These are phyloP conservation scores for Drosophila meridionalis DNA, from an alignment of 2,888 invertebrate species.

Conservation along the genomic window DNA sequence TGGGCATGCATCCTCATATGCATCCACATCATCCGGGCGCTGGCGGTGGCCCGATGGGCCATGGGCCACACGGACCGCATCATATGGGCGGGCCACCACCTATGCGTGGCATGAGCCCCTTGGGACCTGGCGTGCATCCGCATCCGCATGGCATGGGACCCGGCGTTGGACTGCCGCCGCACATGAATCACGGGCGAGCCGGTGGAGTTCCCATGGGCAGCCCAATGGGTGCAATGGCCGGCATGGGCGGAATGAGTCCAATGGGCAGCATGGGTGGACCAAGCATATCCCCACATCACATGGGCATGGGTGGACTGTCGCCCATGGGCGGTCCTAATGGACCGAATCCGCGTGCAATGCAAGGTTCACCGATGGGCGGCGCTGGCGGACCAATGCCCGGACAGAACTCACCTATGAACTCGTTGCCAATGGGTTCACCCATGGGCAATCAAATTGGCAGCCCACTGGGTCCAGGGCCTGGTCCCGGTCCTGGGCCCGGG, in stretches of 20 bases:
- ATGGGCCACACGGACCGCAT: conserved; percentile 83
- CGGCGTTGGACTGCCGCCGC: conserved; percentile 83
- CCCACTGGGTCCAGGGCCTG: conserved; percentile 64
- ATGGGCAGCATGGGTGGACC: conserved; percentile 86
- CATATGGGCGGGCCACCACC: conserved; percentile 86
- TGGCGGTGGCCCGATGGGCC: conserved; percentile 86
- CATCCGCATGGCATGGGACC: conserved; percentile 79
- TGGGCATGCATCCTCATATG: conserved; percentile 88
- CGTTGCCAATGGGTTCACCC: conserved; percentile 89
- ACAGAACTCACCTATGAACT: conserved; percentile 88
- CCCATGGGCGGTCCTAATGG: conserved; percentile 86
- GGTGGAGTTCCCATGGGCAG: conserved; percentile 84
- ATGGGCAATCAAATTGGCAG: conserved; percentile 89
- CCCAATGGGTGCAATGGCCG: conserved; percentile 87
- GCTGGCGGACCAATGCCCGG: conserved; percentile 88
- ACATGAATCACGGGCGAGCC: conserved; percentile 83
- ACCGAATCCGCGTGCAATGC: conserved; percentile 88
- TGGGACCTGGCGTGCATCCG: conserved; percentile 75
- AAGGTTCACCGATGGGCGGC: conserved; percentile 87
- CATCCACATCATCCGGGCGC: conserved; percentile 88
- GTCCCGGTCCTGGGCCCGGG: conserved; percentile 39
- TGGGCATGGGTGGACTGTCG: conserved; percentile 85
- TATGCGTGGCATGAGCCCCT: conserved; percentile 86
- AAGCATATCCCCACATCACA: conserved; percentile 85
- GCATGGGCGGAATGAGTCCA: conserved; percentile 86